Conservation (phyloP, 2,888 invertebrate genomes). For the Latrodectus hesperus region DNA sequence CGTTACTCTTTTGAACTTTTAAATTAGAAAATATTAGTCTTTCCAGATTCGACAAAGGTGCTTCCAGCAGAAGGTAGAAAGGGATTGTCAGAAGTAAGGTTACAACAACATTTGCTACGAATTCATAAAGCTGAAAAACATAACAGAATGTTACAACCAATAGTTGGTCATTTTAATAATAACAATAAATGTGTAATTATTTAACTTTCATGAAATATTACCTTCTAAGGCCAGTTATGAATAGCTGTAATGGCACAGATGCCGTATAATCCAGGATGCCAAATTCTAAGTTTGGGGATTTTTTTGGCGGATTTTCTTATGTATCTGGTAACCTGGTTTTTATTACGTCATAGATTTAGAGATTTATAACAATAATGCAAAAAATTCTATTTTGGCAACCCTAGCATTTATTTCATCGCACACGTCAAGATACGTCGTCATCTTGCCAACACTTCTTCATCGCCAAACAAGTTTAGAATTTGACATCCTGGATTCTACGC, state of each 20-base stretch:
- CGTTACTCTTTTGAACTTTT: neutral
- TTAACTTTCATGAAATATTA: neutral
- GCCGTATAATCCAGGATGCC: too few relatives aligned
- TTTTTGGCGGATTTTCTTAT: too few relatives aligned
- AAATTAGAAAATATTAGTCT: slow-evolving; percentile 23
- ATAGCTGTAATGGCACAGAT: neutral
- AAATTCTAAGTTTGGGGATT: too few relatives aligned
- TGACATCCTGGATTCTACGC: too few relatives aligned
- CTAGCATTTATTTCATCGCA: too few relatives aligned
- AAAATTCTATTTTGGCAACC: too few relatives aligned
- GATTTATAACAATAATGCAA: too few relatives aligned
- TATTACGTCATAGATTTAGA: too few relatives aligned
- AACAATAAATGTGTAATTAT: neutral
- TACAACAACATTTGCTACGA: slow-evolving; percentile 24
- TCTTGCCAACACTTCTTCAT: too few relatives aligned
- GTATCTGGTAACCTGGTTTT: too few relatives aligned
- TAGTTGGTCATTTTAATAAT: neutral
- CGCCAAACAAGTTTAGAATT: too few relatives aligned
- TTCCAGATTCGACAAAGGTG: slow-evolving; percentile 57
- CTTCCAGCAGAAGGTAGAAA: slow-evolving; percentile 49
- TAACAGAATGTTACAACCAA: neutral
- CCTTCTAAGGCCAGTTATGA: neutral
- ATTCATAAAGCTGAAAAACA: slow-evolving; percentile 46
- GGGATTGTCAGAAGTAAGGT: slow-evolving; percentile 35
- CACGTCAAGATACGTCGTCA: too few relatives aligned